Evolutionary conservation across 1,140 invertebrate genomes (phyloP).

Genomic region (Mylabris phalerata): DNA sequence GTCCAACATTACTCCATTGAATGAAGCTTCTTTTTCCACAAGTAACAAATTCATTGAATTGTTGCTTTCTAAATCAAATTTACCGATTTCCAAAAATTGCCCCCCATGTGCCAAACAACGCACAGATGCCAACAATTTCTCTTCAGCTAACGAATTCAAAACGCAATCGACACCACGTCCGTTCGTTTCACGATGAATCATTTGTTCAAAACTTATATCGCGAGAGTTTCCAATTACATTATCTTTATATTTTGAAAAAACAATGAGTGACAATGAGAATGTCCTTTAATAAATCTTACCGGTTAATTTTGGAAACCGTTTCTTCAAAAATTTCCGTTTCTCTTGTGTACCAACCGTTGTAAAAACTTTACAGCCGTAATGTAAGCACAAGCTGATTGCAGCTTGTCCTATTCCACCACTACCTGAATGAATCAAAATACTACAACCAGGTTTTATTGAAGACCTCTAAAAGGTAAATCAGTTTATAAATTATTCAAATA

Average conservation of each 20-base stretch:
- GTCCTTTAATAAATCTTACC: no score
- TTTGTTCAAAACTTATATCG: no score
- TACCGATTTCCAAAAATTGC: conserved; percentile 43
- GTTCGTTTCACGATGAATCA: no score
- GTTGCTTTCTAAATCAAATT: conserved; percentile 56
- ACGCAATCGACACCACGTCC: no score
- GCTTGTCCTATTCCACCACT: conserved; percentile 71
- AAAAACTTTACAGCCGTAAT: conserved; percentile 61
- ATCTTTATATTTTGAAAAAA: conserved; percentile 45
- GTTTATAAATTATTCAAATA: no score
- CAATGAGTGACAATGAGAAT: no score
- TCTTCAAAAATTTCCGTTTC: conserved; percentile 70
- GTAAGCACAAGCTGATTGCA: conserved; percentile 50
- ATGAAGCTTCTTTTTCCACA: conserved; percentile 76
- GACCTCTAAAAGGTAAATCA: no score
- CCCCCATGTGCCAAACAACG: conserved; percentile 25
- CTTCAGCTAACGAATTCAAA: no score
- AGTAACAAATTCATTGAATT: conserved; percentile 61
- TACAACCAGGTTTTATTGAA: background rate
- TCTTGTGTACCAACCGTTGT: conserved; percentile 68
- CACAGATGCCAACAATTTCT: no score
- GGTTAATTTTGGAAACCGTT: conserved; percentile 56
- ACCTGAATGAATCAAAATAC: conserved; percentile 67
- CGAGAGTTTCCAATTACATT: conserved; percentile 30
- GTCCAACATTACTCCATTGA: conserved; percentile 84